These are phyloP conservation scores for Beaufortia kweichowensis DNA, from an alignment of 2,113 vertebrate species.

Conservation along the genomic window DNA sequence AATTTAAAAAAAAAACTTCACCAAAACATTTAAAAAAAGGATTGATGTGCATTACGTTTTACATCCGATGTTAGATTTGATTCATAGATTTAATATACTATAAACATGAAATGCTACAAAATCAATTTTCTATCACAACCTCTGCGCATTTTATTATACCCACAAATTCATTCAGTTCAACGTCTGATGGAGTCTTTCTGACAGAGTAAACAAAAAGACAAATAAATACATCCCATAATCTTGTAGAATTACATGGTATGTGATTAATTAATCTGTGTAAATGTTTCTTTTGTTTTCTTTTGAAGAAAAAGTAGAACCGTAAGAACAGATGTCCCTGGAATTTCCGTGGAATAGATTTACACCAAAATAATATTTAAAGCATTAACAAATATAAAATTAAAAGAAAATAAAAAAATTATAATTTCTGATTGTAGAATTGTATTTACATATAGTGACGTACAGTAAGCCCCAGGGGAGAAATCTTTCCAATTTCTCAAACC, in stretches of 20 bases:
- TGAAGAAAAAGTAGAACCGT: conserved; percentile 84
- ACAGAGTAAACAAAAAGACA: conserved; percentile 64
- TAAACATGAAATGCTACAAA: conserved; percentile 76
- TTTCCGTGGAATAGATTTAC: conserved; percentile 82
- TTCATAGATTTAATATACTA: neutral
- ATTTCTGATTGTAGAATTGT: conserved; percentile 31
- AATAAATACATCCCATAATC: conserved; percentile 86
- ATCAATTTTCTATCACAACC: conserved; percentile 88
- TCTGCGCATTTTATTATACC: conserved; percentile 86
- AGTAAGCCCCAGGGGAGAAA: conserved; percentile 19
- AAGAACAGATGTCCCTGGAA: conserved; percentile 90
- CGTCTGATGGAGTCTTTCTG: conserved; percentile 79
- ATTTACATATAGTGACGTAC: conserved; percentile 37
- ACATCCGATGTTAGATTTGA: neutral
- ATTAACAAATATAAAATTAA: conserved; percentile 48
- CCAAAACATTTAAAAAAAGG: neutral
- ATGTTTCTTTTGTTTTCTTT: conserved; percentile 79
- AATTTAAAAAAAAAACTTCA: neutral
- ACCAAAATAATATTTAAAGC: conserved; percentile 70
- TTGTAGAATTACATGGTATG: conserved; percentile 67
- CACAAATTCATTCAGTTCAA: conserved; percentile 93
- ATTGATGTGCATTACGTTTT: neutral
- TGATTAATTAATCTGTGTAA: conserved; percentile 87
- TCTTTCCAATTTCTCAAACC: conserved; percentile 9
- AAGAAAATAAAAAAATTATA: conserved; percentile 33